Conservation (phyloP, 2,797 vertebrate genomes). For the Todus mexicanus region DNA sequence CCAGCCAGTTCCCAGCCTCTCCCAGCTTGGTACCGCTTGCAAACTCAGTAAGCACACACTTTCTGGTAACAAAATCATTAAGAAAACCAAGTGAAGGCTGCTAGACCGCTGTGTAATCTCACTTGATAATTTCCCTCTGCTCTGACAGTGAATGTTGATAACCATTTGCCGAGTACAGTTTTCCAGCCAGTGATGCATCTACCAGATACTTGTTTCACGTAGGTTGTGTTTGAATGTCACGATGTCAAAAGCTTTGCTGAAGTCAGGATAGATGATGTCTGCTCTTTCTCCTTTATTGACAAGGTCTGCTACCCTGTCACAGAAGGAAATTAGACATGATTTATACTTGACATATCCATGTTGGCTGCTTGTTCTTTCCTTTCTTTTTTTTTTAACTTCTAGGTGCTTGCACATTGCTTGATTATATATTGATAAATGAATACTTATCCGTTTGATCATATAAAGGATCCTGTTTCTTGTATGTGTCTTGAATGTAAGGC, state of each 20-base stretch:
- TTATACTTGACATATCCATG: constrained; percentile 31
- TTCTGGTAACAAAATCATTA: not conserved
- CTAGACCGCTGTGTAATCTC: not conserved
- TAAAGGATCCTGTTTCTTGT: not conserved
- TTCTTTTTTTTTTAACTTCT: constrained; percentile 10
- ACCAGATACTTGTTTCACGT: not conserved
- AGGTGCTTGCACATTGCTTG: not conserved
- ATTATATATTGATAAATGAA: constrained; percentile 40
- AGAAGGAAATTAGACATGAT: constrained; percentile 44
- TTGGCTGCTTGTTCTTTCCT: constrained; percentile 12
- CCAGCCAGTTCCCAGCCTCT: not conserved
- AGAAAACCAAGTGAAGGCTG: not conserved
- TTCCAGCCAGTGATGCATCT: not conserved
- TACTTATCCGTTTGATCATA: not conserved
- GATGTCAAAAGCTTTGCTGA: constrained; percentile 47
- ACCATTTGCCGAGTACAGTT: not conserved
- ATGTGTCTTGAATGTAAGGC: not conserved
- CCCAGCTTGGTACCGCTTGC: not conserved
- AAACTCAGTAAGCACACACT: not conserved
- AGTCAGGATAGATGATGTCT: constrained; percentile 58
- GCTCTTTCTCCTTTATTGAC: constrained; percentile 51
- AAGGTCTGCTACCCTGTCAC: constrained; percentile 48
- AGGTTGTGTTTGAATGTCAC: constrained; percentile 14
- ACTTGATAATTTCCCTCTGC: not conserved
- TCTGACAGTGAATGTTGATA: not conserved